Conservation (phyloP, 2,888 invertebrate species). For the Nymphalis c-album region DNA sequence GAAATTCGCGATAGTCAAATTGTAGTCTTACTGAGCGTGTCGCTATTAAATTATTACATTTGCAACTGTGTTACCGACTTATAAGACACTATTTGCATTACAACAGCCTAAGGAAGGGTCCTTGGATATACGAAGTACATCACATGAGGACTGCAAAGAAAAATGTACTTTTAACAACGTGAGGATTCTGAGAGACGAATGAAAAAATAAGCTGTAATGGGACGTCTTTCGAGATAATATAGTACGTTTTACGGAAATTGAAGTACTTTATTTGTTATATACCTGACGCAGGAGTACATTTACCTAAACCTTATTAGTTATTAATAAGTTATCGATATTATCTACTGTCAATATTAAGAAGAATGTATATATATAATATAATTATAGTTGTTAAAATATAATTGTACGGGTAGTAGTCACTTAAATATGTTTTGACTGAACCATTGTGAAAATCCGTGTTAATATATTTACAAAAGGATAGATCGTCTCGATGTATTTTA, state of each 20-base stretch:
- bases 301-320: neutral
- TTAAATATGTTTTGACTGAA: neutral
- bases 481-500: slow-evolving; percentile 48
- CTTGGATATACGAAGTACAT: slow-evolving; percentile 70
- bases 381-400: neutral
- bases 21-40: slow-evolving; percentile 79
- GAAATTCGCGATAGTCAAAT: slow-evolving; percentile 82
- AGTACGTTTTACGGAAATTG: slow-evolving; percentile 59
- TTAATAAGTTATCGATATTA: neutral
- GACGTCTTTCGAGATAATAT: slow-evolving; percentile 78
- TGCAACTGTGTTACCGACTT: slow-evolving; percentile 71
- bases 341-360: neutral
- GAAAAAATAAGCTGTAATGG: slow-evolving; percentile 80
- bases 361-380: neutral
- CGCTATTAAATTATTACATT: slow-evolving; percentile 77
- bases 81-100: slow-evolving; percentile 75
- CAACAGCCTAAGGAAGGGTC: slow-evolving; percentile 63
- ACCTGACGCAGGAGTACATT: neutral
- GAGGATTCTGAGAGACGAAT: slow-evolving; percentile 73
- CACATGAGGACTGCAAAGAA: slow-evolving; percentile 79
- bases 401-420: too few species aligned
- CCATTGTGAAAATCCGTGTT: neutral
- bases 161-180: slow-evolving; percentile 81
- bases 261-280: neutral
- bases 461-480: slow-evolving; percentile 52